These are phyloP conservation scores for Netelia inedita DNA, from an alignment of 2,888 invertebrate species.

Conservation along the genomic window DNA sequence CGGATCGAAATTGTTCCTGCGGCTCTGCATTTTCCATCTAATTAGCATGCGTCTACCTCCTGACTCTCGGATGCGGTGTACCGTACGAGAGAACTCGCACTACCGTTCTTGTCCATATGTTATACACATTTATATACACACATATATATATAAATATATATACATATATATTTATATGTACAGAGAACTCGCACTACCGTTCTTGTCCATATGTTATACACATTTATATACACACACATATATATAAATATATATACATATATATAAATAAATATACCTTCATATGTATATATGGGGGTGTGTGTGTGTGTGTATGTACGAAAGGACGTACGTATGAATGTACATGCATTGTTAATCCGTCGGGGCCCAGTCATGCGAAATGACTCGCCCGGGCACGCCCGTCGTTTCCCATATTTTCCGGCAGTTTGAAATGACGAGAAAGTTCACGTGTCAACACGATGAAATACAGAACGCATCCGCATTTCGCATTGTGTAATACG, in stretches of 20 bases:
- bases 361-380: conserved; percentile 46
- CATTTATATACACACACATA: not conserved
- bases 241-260: not conserved
- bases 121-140: not conserved
- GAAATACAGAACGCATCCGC: conserved; percentile 24
- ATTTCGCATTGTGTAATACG: not conserved
- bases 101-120: conserved; percentile 14
- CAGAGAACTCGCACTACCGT: conserved; percentile 25
- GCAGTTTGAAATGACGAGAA: conserved; percentile 45
- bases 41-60: conserved; percentile 61
- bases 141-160: not conserved
- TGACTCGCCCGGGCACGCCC: conserved; percentile 41
- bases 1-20: conserved; percentile 57
- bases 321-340: not conserved
- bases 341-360: conserved; percentile 56
- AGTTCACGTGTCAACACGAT: conserved; percentile 30
- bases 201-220: conserved; percentile 4
- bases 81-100: conserved; percentile 32
- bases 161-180: not conserved
- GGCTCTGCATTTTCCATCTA: conserved; percentile 62
- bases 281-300: not conserved
- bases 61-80: conserved; percentile 51
- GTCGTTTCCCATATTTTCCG: conserved; percentile 37
- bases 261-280: not conserved
- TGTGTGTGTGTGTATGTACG: too few relatives aligned